These are phyloP conservation scores for Mormyrus lacerda DNA, from an alignment of 2,113 vertebrate genomes.

Conservation along the genomic window DNA sequence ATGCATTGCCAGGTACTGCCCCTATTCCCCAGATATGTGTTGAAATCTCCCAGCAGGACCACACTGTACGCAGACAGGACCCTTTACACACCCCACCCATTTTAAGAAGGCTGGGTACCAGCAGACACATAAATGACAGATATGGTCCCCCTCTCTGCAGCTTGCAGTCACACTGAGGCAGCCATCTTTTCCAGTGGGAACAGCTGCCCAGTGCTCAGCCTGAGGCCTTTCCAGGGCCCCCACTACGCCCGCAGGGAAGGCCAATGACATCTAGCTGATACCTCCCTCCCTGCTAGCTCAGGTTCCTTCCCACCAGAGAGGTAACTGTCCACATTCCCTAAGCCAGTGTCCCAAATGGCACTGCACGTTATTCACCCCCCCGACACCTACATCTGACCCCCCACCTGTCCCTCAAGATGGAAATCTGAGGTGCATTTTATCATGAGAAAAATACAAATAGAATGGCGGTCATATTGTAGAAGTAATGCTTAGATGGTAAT, in stretches of 20 bases:
- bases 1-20: background rate
- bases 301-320: background rate
- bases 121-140: background rate
- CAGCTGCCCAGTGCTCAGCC: background rate
- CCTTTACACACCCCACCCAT: background rate
- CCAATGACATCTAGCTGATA: background rate
- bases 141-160: background rate
- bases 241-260: background rate
- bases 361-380: background rate
- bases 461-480: background rate
- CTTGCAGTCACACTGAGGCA: background rate
- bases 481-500: background rate
- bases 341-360: background rate
- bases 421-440: background rate
- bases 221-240: background rate
- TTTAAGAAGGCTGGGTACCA: background rate
- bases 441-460: background rate
- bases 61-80: background rate
- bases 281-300: background rate
- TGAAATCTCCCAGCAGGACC: background rate
- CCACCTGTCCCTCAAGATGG: background rate
- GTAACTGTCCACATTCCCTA: background rate
- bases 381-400: no score
- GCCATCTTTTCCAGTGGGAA: background rate
- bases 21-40: background rate